Conservation (phyloP, 2,113 vertebrate species). For the Brachyhypopomus occidentalis region DNA sequence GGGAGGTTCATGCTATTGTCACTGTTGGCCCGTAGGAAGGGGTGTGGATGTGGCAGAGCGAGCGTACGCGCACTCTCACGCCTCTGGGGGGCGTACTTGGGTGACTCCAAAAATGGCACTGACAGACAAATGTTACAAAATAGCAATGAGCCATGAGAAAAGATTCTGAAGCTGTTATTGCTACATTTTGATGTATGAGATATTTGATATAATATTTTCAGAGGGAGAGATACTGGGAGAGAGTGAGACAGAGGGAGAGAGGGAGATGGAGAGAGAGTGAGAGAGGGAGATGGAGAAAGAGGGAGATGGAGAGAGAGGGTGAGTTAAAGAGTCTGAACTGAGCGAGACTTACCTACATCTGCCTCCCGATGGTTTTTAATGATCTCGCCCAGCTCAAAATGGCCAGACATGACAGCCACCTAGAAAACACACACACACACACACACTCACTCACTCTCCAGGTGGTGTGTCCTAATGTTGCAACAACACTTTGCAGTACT, state of each 20-base stretch:
- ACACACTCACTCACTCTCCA: neutral
- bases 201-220: neutral
- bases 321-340: neutral
- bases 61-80: conserved; percentile 78
- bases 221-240: neutral
- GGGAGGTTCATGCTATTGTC: conserved; percentile 90
- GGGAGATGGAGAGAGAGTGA: neutral
- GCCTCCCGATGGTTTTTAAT: conserved; percentile 88
- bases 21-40: conserved; percentile 88
- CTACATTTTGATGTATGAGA: neutral
- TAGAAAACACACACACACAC: conserved; percentile 55
- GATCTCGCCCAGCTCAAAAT: conserved; percentile 90
- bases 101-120: conserved; percentile 92
- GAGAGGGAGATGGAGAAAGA: neutral
- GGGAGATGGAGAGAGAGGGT: neutral
- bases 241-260: neutral
- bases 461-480: no score
- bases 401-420: conserved; percentile 91
- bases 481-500: no score
- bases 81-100: conserved; percentile 84
- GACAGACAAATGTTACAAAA: neutral
- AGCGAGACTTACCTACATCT: conserved; percentile 81
- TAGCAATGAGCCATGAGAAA: neutral
- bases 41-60: conserved; percentile 78
- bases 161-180: neutral